phyloP scores from a whole-genome alignment of 2,113 vertebrate species.

The Poecile atricapillus region DNA sequence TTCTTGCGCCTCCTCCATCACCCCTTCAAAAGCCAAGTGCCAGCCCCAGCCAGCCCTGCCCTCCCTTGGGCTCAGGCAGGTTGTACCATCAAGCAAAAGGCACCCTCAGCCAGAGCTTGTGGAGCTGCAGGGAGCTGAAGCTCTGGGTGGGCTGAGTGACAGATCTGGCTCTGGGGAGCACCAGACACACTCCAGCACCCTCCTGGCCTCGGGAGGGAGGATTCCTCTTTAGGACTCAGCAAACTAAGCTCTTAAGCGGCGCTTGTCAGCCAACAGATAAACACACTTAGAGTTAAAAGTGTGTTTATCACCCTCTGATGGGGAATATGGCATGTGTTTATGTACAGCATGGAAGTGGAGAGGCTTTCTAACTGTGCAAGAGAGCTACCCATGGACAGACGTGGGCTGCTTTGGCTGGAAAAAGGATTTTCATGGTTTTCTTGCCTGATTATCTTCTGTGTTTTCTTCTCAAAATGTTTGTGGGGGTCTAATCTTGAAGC shows the following conservation, averaged over 20 bases:
- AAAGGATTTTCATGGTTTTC: background rate
- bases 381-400: background rate
- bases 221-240: background rate
- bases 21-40: rapidly evolving
- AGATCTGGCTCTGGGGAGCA: background rate
- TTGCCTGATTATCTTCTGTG: background rate
- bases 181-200: background rate
- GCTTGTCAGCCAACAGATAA: slow-evolving; percentile 32
- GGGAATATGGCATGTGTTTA: background rate
- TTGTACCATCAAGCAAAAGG: rapidly evolving
- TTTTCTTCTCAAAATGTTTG: background rate
- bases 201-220: background rate
- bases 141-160: background rate
- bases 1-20: background rate
- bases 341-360: background rate
- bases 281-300: background rate
- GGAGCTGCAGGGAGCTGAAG: background rate
- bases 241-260: background rate
- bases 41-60: background rate
- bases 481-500: rapidly evolving
- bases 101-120: rapidly evolving
- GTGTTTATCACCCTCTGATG: slow-evolving; percentile 6
- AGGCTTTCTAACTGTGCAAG: background rate
- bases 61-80: background rate
- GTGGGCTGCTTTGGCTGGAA: background rate